Evolutionary conservation across 2,888 invertebrate genomes (phyloP), one percentile per base, ranked within the genome.

Genomic region (Stomorhina lunata): DNA sequence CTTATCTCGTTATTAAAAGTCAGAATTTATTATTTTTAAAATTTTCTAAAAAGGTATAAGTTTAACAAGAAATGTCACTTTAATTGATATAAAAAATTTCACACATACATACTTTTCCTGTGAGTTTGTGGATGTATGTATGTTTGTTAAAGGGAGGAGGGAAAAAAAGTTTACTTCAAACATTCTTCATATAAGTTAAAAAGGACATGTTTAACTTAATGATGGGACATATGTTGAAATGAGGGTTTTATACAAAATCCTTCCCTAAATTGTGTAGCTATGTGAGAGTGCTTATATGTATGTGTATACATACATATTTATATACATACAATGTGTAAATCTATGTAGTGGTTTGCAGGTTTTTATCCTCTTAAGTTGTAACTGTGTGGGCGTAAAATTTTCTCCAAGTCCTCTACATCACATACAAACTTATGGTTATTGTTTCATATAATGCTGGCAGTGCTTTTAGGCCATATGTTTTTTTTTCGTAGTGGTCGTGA

Each of bases 351-450:
- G 53, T 53, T 45, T 37, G 37, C 15, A 20, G 25, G 29, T 37
- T 32, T 50, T 34, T 71, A 55, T 66, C 15, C 40, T 59, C 32
- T 72, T 61, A 37, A 20, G 0, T 45, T 68, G 22, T 81, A 72
- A 78, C 25, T 45, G 45, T 68, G 68, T 77, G 57, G 81, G 81
- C 72, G 72, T 78, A 25, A 48, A 32, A 63, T 48, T 34, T 61
- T 20, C 15, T 61, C 20, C 9, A 17, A 66, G 34, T 72, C n/a
- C n/a, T 63, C 57, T 48, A 43, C 55, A 55, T 25, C 66, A 25
- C 22, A 12, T 4, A 63, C 22, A 45, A 43, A 40, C 12, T 40
- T 45, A 45, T 40, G 34, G n/a, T 48, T 9, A 10, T 45, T 48
- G 12, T 22, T 57, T 22, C 15, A 20, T 17, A 6, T 59, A 4